phyloP scores from a whole-genome alignment of 2,888 invertebrate species.

The Catocala nupta region DNA sequence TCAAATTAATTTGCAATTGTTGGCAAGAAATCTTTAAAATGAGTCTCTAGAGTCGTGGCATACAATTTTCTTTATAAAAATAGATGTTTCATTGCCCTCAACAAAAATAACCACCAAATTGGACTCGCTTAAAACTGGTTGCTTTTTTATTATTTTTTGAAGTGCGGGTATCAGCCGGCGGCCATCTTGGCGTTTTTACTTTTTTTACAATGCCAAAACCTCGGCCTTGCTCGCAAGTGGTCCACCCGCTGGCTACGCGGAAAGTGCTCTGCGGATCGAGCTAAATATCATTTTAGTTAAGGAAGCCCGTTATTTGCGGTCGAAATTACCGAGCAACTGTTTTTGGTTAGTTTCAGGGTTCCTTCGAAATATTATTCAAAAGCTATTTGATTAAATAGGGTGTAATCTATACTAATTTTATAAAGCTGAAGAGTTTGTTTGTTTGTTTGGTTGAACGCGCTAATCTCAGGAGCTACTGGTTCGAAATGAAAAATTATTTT shows the following conservation, averaged over 20 bases:
- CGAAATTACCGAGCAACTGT: slow-evolving; percentile 39
- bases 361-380: slow-evolving; percentile 4
- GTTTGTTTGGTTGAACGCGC: too few relatives aligned
- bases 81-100: slow-evolving; percentile 52
- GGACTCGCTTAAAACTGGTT: slow-evolving; percentile 57
- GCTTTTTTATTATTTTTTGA: slow-evolving; percentile 53
- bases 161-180: slow-evolving; percentile 47
- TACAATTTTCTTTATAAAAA: slow-evolving; percentile 50
- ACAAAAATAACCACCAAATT: slow-evolving; percentile 67
- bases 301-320: slow-evolving; percentile 66
- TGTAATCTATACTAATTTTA: too few relatives aligned
- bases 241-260: slow-evolving; percentile 59
- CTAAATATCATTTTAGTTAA: slow-evolving; percentile 55
- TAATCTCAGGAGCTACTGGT: too few relatives aligned
- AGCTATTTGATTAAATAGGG: too few relatives aligned
- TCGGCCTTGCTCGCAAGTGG: slow-evolving; percentile 77
- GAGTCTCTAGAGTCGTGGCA: slow-evolving; percentile 6
- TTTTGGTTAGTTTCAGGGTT: slow-evolving; percentile 35
- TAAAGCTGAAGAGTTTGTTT: too few relatives aligned
- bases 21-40: not conserved
- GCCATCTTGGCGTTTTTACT: slow-evolving; percentile 66
- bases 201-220: slow-evolving; percentile 60
- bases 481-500: too few relatives aligned
- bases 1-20: not conserved
- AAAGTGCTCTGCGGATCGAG: slow-evolving; percentile 51